These are phyloP conservation scores for Tribolium castaneum DNA, from an alignment of 1,140 invertebrate species.

Conservation along the genomic window DNA sequence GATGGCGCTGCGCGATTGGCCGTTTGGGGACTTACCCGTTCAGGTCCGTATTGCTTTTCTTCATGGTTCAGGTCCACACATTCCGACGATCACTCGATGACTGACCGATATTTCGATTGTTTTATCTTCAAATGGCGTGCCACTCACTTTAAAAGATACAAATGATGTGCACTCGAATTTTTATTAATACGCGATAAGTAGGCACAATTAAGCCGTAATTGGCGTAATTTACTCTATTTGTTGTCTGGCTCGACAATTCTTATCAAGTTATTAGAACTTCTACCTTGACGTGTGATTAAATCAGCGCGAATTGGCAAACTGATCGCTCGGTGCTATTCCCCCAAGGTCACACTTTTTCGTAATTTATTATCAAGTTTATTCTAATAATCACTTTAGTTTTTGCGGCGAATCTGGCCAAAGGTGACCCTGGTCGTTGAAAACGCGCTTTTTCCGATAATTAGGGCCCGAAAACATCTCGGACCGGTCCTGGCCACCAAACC, in stretches of 20 bases:
- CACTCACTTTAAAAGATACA: neutral
- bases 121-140: neutral
- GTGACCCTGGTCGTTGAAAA: neutral
- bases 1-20: conserved; percentile 1
- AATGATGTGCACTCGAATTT: neutral
- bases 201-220: neutral
- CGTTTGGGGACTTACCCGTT: neutral
- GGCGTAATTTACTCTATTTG: neutral
- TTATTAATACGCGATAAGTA: conserved; percentile 10
- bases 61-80: neutral
- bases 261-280: neutral
- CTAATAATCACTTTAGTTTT: neutral
- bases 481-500: neutral
- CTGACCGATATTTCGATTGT: conserved; percentile 7
- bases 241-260: neutral
- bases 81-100: neutral
- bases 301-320: neutral
- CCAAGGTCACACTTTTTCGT: neutral
- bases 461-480: neutral
- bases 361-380: neutral
- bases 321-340: neutral
- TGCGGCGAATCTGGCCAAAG: neutral
- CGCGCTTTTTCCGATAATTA: neutral
- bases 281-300: neutral
- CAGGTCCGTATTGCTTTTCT: neutral